Evolutionary conservation across 2,888 invertebrate genomes (phyloP), one percentile per base, ranked within the genome.

Genomic region (Rhorus exstirpatorius): DNA sequence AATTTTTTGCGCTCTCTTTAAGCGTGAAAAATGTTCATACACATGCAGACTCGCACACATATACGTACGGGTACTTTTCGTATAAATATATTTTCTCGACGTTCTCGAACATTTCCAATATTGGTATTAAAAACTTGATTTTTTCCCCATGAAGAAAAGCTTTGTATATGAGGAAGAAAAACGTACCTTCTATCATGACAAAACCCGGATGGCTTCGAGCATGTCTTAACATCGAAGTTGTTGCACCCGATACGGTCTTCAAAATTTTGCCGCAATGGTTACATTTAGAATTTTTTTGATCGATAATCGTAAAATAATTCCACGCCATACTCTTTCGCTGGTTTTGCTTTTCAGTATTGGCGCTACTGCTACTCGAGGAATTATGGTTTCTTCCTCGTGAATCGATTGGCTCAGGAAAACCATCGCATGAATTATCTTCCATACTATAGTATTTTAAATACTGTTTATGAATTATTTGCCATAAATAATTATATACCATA

Each of bases 191-290:
- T 41, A n/a, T 38, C 10, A 21, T 19, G 6, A 71, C 44, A 58
- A 46, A 44, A 58, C 58, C 58, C 8, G 58, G 58, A 58, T 55
- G 46, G 24, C 12, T 58, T 55, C 55, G 60, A 38, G 60, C 60
- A 61, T 61, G 60, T 61, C 60, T 12, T 10, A 61, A 38, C 60
- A 71, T 58, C 17, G 60, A 61, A 38, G 41, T 61, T 12, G 60
- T 61, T 41, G 60, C 4, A 35, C 21, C 60, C 14, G 60, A 61
- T 38, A 19, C 7, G 10, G 21, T 19, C 7, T 14, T 61, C 38
- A 38, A 61, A 41, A 58, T 26, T 58, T 58, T 58, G n/a, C 58
- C 58, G 35, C 58, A 58, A 14, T 58, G 14, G 26, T 58, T 31
- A 35, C 58, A 58, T n/a, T 35, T 58, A 3, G 17, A 12, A n/a